These are phyloP conservation scores for Jordanella pulchra DNA, from an alignment of 2,797 vertebrate species.

Conservation along the genomic window DNA sequence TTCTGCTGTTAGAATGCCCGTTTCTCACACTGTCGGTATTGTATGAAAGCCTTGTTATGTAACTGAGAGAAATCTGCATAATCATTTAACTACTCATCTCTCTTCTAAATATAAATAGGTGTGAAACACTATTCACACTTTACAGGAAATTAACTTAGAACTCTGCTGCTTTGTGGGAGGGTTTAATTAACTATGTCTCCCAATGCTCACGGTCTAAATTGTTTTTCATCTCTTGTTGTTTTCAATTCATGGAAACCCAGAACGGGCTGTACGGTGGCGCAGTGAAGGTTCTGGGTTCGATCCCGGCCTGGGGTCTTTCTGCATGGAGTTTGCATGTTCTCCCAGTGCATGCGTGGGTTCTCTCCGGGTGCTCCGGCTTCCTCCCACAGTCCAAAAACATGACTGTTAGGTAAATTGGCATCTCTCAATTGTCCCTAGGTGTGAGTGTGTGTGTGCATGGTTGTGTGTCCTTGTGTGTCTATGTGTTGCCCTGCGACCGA, in stretches of 20 bases:
- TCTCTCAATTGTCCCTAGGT: too few species aligned
- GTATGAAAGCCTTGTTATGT: not conserved
- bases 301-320: too few species aligned
- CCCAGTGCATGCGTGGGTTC: too few species aligned
- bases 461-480: too few species aligned
- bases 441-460: too few species aligned
- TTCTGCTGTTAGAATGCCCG: not conserved
- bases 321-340: too few species aligned
- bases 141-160: not conserved
- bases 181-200: constrained; percentile 1
- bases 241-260: not conserved
- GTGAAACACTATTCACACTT: not conserved
- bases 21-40: not conserved
- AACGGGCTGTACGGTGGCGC: too few species aligned
- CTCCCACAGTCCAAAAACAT: too few species aligned
- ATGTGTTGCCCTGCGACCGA: too few species aligned
- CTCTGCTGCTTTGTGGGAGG: not conserved
- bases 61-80: not conserved
- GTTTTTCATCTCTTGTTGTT: not conserved
- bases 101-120: not conserved
- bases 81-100: not conserved
- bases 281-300: too few species aligned
- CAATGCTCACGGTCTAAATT: not conserved
- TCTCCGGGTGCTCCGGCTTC: too few species aligned
- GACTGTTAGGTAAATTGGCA: too few species aligned